phyloP scores from a whole-genome alignment of 2,797 vertebrate genomes.

The Neoniphon sammara region DNA sequence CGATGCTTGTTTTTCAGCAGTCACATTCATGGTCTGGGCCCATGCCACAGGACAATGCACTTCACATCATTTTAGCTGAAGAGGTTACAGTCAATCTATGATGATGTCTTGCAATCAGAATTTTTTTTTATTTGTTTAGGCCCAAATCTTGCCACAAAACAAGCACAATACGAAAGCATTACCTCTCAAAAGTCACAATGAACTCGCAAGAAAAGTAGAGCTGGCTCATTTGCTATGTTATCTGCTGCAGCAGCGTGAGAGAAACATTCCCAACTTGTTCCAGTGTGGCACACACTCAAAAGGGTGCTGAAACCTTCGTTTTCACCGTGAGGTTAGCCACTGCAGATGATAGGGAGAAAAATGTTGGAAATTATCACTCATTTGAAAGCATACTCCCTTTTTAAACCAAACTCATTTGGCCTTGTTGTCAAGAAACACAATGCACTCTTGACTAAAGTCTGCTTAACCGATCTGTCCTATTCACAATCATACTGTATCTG shows the following conservation, averaged over 20 bases:
- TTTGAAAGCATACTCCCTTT: slow-evolving; percentile 24
- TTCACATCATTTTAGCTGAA: slow-evolving; percentile 12
- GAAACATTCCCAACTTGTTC: slow-evolving; percentile 19
- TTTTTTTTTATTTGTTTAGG: slow-evolving; percentile 1
- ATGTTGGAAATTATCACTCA: slow-evolving; percentile 1
- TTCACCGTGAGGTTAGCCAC: slow-evolving; percentile 4
- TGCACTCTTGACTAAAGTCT: slow-evolving; percentile 23
- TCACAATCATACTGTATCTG: slow-evolving; percentile 38
- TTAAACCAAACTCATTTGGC: slow-evolving; percentile 16
- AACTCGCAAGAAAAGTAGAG: slow-evolving; percentile 5
- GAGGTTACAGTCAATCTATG: slow-evolving; percentile 2
- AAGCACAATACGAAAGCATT: background rate
- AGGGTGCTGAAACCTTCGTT: slow-evolving; percentile 1
- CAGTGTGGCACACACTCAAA: background rate
- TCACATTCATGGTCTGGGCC: slow-evolving; percentile 12
- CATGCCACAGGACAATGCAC: background rate
- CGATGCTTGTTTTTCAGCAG: slow-evolving; percentile 54
- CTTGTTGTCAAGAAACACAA: slow-evolving; percentile 18
- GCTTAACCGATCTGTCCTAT: slow-evolving; percentile 30
- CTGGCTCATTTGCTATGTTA: slow-evolving; percentile 11
- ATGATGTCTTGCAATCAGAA: background rate
- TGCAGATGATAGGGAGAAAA: slow-evolving; percentile 4
- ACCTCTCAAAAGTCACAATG: background rate
- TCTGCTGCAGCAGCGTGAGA: background rate
- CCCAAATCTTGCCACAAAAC: background rate